Base-by-base conservation (phyloP, 2,888 invertebrate genomes). In the Epistrophe grossulariae region DNA sequence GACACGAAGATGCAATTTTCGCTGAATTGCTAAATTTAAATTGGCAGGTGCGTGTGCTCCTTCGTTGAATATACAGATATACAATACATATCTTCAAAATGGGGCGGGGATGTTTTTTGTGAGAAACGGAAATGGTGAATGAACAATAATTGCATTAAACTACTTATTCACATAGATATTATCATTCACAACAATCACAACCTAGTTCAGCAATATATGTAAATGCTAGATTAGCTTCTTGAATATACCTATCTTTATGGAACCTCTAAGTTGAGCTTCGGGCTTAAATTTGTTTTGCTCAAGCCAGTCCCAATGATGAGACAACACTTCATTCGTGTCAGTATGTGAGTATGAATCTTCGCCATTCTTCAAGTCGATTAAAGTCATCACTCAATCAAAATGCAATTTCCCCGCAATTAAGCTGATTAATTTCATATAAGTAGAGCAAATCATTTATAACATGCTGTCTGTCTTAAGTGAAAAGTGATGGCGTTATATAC, bases 351-450 rank as follows among this genome's bases (percentile, higher is more conserved):
- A 73, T 38, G 78, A 79, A 71, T 74, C 78, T 73, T 78, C n/a
- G 45, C 52, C 62, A 82, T 85, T 85, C 85, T 70, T 71, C 60
- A 57, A 57, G 66, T 78, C 82, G 79, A 82, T 85, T 85, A 85
- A 82, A 85, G 78, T 79, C 85, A 85, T 85, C 85, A 79, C 85
- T 85, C 85, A 85, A 85, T 85, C 82, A 82, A 85, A 85, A 79
- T 71, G 78, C 82, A 82, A 85, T 85, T 85, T 85, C 71, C 82
- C 85, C 85, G 60, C 85, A 85, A 85, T 85, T 85, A 81, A 78
- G 68, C 81, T 81, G 82, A 85, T 85, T 85, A 82, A 85, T 85
- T 85, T 82, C 82, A 85, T 38, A 74, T 85, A 85, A 85, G 82
- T 85, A 71, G 85, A 78, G 71, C 85, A 85, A 82, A 85, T 85